Conservation (phyloP, 2,797 vertebrate species). For the Potorous gilbertii region DNA sequence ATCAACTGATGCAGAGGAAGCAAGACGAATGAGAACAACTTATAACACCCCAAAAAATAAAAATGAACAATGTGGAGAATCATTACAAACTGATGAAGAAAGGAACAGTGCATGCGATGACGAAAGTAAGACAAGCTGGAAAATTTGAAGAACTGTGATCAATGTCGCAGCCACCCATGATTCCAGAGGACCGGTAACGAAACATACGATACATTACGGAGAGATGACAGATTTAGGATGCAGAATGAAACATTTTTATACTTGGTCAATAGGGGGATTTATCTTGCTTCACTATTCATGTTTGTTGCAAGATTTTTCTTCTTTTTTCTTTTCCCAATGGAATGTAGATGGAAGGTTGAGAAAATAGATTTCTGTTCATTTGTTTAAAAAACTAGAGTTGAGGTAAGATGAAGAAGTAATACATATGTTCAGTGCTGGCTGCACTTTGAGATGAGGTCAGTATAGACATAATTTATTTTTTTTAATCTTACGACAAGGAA, state of each 20-base stretch:
- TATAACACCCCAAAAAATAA: neutral
- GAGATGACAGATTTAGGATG: neutral
- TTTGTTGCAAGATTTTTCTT: neutral
- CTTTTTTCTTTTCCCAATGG: neutral
- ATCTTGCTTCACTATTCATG: neutral
- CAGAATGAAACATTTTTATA: neutral
- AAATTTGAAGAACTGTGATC: neutral
- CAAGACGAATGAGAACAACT: neutral
- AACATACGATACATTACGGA: neutral
- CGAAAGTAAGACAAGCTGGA: neutral
- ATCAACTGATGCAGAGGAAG: neutral
- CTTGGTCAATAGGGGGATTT: neutral
- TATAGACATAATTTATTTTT: neutral
- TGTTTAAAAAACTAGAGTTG: neutral
- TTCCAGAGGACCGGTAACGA: neutral
- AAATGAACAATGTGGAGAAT: neutral
- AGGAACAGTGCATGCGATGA: neutral
- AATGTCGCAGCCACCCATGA: neutral
- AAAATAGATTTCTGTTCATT: neutral
- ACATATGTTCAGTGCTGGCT: neutral
- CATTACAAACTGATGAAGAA: neutral
- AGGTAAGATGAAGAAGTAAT: neutral
- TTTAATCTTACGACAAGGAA: neutral
- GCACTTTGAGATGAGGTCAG: neutral
- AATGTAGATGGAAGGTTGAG: neutral